Evolutionary conservation across 92 coral and sea anemone genomes (phyloP), one percentile per base, ranked within the genome.

Genomic region (Umimayanthus kanabou): DNA sequence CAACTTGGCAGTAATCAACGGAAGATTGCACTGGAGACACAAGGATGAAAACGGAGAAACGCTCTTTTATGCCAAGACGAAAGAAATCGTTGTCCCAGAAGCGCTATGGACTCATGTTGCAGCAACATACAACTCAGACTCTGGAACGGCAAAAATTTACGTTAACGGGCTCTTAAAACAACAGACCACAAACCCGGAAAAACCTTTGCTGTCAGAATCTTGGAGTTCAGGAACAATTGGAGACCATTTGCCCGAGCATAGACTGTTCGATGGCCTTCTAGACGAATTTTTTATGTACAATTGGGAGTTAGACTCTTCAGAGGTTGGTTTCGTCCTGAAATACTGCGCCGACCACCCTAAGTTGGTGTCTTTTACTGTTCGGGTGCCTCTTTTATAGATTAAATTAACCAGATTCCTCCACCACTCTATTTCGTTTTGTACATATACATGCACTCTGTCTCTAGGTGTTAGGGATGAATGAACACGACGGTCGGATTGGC

Each of bases 321-420:
- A 97, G 73, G 94, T 95, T 49, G 94, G 93, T 53, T 97, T 95
- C 87, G 96, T 97, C 55, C 87, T 96, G 50, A 95, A 97, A 81
- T 97, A 97, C 90, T 97, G 99, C 80, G 98, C 99, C 2, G 99
- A 97, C 77, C 95, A 95, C 53, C 99, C 99, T 1, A 97, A 97
- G 66, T 88, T 97, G 30, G 99, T 97, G 22, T 97, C 99, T 42
- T 97, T 97, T 73, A 97, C 99, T 0, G 99, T 97, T 33, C 93
- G 94, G 49, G 98, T 97, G 25, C 99, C 99, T 29, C 85, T 97
- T 57, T 90, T 93, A 69, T 83, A 83, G 74, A 42, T 39, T 39
- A 40, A 81, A 43, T 39, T 33, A 75, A 33, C 39, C 42, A 37
- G 25, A 75, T 39, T 75, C 2, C 79, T 75, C 76, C 69, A 61